These are phyloP conservation scores for Phymanthus crucifer DNA, from an alignment of 92 coral and sea anemone genomes.

Conservation along the genomic window DNA sequence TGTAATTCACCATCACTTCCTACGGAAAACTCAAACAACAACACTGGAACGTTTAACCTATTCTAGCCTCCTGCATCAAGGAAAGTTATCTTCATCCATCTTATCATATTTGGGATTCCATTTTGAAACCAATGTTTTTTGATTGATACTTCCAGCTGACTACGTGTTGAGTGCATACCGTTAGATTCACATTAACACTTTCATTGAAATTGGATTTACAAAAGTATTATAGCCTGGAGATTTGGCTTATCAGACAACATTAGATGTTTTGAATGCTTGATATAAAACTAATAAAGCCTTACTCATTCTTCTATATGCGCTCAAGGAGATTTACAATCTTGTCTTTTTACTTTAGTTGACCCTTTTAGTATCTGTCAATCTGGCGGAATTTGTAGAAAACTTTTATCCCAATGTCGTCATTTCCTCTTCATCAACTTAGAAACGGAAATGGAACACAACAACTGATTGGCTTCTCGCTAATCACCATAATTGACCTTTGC, in stretches of 20 bases:
- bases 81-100: neutral
- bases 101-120: neutral
- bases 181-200: constrained; percentile 2
- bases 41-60: constrained; percentile 52
- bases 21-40: constrained; percentile 24
- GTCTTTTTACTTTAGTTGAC: constrained; percentile 30
- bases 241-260: neutral
- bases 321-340: constrained; percentile 26
- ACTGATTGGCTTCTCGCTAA: constrained; percentile 32
- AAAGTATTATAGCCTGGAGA: neutral
- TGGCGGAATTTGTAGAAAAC: constrained; percentile 20
- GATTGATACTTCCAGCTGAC: neutral
- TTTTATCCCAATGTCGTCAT: constrained; percentile 38
- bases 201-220: neutral
- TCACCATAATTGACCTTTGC: constrained; percentile 36
- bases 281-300: constrained; percentile 12
- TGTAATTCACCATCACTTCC: constrained; percentile 43
- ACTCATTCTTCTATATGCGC: neutral
- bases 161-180: constrained; percentile 5
- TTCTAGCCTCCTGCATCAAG: constrained; percentile 28
- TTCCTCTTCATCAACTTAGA: constrained; percentile 27
- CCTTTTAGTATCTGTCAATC: constrained; percentile 23
- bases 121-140: neutral
- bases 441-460: constrained; percentile 19
- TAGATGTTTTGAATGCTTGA: constrained; percentile 14